These are phyloP conservation scores for Phorcus lineatus DNA, from an alignment of 2,888 invertebrate species.

Conservation along the genomic window DNA sequence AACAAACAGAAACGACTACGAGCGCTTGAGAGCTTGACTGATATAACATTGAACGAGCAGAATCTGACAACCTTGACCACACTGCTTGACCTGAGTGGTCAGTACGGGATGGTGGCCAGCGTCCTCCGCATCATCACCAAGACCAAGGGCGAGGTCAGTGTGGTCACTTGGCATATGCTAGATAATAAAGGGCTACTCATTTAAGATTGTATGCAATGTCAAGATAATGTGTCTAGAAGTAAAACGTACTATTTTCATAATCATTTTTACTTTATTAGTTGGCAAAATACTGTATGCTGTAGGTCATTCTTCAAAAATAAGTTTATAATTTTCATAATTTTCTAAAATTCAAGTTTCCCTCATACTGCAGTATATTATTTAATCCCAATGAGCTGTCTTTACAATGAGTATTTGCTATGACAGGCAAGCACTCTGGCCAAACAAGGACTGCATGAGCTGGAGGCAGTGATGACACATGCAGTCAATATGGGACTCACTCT, in stretches of 20 bases:
- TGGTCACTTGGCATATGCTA: neutral
- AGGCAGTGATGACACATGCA: constrained; percentile 83
- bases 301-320: too few species aligned
- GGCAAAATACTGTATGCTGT: too few species aligned
- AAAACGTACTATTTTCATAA: too few species aligned
- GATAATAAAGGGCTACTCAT: neutral
- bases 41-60: constrained; percentile 83
- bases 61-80: constrained; percentile 81
- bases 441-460: constrained; percentile 85
- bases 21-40: constrained; percentile 83
- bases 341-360: too few species aligned
- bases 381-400: too few species aligned
- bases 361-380: too few species aligned
- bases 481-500: constrained; percentile 81
- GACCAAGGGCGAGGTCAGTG: constrained; percentile 81
- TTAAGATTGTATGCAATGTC: neutral
- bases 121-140: constrained; percentile 82
- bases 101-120: constrained; percentile 80
- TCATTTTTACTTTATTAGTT: too few species aligned
- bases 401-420: too few species aligned
- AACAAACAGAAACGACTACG: constrained; percentile 83
- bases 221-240: too few species aligned
- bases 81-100: constrained; percentile 83
- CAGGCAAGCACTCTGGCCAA: constrained; percentile 78
- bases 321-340: too few species aligned